These are phyloP conservation scores for Panurus biarmicus DNA, from an alignment of 2,113 vertebrate genomes.

Conservation along the genomic window DNA sequence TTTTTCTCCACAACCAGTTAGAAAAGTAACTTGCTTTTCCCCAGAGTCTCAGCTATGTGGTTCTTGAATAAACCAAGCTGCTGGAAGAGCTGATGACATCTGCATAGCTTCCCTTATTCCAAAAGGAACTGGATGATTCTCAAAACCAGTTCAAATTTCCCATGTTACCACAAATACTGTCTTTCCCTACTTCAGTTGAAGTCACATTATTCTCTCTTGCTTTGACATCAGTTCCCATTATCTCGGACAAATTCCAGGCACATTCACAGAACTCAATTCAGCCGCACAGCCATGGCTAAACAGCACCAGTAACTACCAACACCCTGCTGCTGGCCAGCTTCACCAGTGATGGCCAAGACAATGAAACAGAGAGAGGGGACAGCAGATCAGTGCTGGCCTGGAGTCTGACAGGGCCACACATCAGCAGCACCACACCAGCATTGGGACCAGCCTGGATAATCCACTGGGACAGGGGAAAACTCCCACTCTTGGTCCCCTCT, in stretches of 20 bases:
- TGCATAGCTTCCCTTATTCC: neutral
- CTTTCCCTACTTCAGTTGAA: neutral
- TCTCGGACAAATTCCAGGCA: neutral
- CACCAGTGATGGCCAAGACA: neutral
- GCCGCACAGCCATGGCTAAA: neutral
- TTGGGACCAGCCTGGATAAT: neutral
- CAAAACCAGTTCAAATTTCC: neutral
- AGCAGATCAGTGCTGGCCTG: neutral
- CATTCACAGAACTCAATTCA: neutral
- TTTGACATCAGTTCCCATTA: neutral
- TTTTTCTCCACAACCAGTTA: neutral
- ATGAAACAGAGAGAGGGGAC: neutral
- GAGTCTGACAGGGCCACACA: neutral
- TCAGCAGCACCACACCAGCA: neutral
- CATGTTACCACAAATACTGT: neutral
- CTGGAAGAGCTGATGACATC: neutral
- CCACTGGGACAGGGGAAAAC: accelerated
- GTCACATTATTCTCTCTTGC: neutral
- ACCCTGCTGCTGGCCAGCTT: neutral
- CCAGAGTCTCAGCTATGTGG: neutral
- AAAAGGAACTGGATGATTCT: neutral
- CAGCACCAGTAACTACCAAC: neutral
- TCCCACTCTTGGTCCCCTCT: neutral
- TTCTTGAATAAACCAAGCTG: neutral
- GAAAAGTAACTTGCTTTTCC: neutral